Percentiles rank a stretch among this genome's conserved stretches.
Conservation (phyloP, 2,888 invertebrate genomes). For the Nemotelus pantherinus region DNA sequence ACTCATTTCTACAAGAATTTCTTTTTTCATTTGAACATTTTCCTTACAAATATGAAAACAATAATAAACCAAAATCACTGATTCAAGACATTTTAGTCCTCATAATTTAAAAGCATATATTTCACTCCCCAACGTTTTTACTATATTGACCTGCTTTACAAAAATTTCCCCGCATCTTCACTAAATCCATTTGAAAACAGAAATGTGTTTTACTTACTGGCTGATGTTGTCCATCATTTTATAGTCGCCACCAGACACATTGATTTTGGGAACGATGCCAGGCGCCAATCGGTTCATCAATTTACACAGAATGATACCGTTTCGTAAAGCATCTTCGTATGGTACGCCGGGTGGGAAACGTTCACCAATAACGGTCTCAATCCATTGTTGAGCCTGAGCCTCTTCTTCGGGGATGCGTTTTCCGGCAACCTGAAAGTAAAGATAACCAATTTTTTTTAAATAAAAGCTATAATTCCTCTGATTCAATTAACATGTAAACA, state of each 20-base stretch:
- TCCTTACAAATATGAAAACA: too few relatives aligned
- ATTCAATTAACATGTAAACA: neutral
- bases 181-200: too few relatives aligned
- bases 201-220: constrained; percentile 72
- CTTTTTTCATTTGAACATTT: too few relatives aligned
- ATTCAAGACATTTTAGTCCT: too few relatives aligned
- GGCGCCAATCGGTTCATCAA: constrained; percentile 90
- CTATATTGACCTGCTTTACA: too few relatives aligned
- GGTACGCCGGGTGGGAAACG: constrained; percentile 71
- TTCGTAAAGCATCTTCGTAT: constrained; percentile 82
- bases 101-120: too few relatives aligned
- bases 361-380: constrained; percentile 83
- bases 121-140: too few relatives aligned
- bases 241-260: constrained; percentile 87
- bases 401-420: constrained; percentile 84
- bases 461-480: neutral
- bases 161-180: too few relatives aligned
- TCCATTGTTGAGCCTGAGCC: constrained; percentile 84
- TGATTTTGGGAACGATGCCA: constrained; percentile 85
- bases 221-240: constrained; percentile 96
- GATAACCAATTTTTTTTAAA: neutral
- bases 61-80: too few relatives aligned
- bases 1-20: too few relatives aligned
- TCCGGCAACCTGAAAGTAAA: constrained; percentile 75
- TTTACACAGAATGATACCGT: constrained; percentile 87